Evolutionary conservation across 2,888 invertebrate species (phyloP), one percentile per base, ranked within the genome.

Genomic region (Sinodicranocentrus sp.): DNA sequence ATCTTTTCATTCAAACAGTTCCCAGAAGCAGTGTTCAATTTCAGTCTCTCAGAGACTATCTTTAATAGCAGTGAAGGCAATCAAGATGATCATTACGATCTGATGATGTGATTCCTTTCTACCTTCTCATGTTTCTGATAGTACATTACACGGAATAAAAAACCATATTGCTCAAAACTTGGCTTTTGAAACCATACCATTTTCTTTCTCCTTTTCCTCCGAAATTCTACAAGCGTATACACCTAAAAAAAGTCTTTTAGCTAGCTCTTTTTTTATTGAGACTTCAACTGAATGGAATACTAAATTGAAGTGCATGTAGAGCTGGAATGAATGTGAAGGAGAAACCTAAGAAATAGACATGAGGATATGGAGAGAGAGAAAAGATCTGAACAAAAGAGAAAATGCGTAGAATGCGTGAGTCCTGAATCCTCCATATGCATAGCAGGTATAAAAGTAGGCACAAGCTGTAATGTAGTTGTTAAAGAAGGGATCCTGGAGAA

Each of bases 241-340:
- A n/a, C 23, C 67, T 33, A 33, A 39, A 39, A 43, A 48, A n/a
- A 48, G 15, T 48, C 48, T 48, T 48, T n/a, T n/a, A n/a, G 15
- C 13, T n/a, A 48, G 48, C 48, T 10, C n/a, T 48, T 48, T 23
- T 76, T 76, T 77, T 68, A 77, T 68, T 77, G 77, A 68, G 68
- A 59, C 33, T 59, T 68, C 5, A 26, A 68, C 13, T 77, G 77
- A 43, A 76, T 67, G 44, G 68, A 77, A 68, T 77, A 68, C 68
- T n/a, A 77, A 77, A 48, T 77, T 57, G 43, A 67, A 44, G 23
- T 17, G 13, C 23, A 57, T 25, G n/a, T n/a, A 26, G 2, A 13
- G 61, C 15, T n/a, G 6, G 48, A 48, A 59, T 59, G 59, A 54
- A 54, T 54, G 54, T 13, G 2, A 54, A 25, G 54, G 23, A 21